Evolutionary conservation across 2,888 invertebrate genomes (phyloP), one percentile per base, ranked within the genome.

Genomic region (Adelognathus sp.): DNA sequence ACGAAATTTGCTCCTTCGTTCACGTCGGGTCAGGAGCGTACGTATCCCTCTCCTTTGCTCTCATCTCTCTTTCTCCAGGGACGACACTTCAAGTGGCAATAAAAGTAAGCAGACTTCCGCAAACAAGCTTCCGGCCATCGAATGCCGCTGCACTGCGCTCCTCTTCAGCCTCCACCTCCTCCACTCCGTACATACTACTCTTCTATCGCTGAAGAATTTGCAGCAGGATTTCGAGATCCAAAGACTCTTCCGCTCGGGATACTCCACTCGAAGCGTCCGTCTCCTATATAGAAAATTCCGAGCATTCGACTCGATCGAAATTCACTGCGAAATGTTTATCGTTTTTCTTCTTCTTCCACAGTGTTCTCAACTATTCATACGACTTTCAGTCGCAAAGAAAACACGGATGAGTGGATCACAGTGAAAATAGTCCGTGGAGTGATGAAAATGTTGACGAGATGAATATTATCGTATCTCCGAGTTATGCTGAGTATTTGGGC

Each of bases 51-150:
- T 29, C 14, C 50, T 31, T 36, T 50, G 33, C 27, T 54, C 60
- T 70, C 56, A n/a, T 41, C 44, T 44, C 14, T 9, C n/a, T 18
- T 27, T 69, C 73, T 52, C 74, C 36, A 58, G 66, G 58, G 79
- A 76, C 61, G 72, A 76, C 76, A 76, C 77, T 78, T 66, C 79
- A 75, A 75, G 72, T 72, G 74, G 82, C 76, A 82, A 82, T 81
- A 82, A 82, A 81, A 82, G 82, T 81, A 79, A 79, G 79, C 79
- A 77, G 79, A 77, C 82, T 82, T 82, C 75, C 77, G 79, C 81
- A 82, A 82, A 81, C 80, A 81, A 78, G 78, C 77, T 75, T 79
- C 74, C 77, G 69, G 66, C 74, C 75, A 77, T 77, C 71, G 76
- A 72, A 52, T 67, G 50, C 58, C 14, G 21, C 44, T 58, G 46